These are phyloP conservation scores for Halisarca cf. caerulea DNA, from an alignment of 37 sponge, comb jelly and placozoan species.

Conservation along the genomic window DNA sequence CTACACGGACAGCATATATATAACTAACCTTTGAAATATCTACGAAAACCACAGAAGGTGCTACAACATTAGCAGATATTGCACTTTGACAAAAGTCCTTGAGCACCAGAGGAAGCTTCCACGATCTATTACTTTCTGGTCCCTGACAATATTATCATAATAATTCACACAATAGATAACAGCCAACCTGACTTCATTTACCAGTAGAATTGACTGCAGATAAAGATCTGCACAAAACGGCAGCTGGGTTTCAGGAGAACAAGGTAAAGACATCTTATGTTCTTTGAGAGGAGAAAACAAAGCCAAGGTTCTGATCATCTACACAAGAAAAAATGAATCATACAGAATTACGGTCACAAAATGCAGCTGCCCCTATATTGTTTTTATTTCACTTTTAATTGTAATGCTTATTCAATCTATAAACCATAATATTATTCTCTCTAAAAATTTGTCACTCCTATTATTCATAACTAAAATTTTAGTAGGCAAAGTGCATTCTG, in stretches of 20 bases:
- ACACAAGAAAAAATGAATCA: slow-evolving; percentile 1
- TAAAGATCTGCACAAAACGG: slow-evolving; percentile 10
- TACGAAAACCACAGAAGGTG: background rate
- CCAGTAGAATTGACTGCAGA: background rate
- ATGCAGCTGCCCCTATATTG: too few species aligned
- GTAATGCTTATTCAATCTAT: too few species aligned
- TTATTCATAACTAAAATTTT: too few species aligned
- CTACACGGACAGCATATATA: too few species aligned
- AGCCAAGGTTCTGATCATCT: slow-evolving; percentile 80
- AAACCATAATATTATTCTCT: too few species aligned
- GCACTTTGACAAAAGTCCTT: slow-evolving; percentile 13
- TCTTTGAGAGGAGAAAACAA: slow-evolving; percentile 72
- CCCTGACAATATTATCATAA: too few species aligned
- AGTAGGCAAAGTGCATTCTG: too few species aligned
- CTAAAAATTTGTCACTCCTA: too few species aligned
- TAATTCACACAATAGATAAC: too few species aligned
- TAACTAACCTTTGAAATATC: background rate
- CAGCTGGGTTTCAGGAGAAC: background rate
- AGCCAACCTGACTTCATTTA: too few species aligned
- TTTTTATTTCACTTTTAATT: too few species aligned
- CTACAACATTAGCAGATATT: background rate
- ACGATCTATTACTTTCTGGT: background rate
- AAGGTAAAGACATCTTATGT: slow-evolving; percentile 52
- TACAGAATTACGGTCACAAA: too few species aligned
- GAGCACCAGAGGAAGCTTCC: background rate